Evolutionary conservation across 2,888 invertebrate species (phyloP), one percentile per base, ranked within the genome.

Genomic region (Zonitis immaculata): DNA sequence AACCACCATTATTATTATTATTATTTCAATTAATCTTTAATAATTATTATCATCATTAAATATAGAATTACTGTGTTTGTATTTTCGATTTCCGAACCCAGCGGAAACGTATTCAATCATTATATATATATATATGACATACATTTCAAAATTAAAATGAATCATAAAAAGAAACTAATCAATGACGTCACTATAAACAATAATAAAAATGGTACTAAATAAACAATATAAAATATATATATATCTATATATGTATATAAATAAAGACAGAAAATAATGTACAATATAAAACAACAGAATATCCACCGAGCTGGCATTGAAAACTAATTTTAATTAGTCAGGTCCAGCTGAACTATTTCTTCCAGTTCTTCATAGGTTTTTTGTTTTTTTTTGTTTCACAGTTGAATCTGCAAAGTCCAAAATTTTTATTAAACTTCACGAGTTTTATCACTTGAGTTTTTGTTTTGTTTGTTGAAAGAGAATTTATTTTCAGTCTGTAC

Each of bases 151-250:
- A n/a, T n/a, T n/a, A n/a, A n/a, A n/a, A n/a, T n/a, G n/a, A n/a
- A n/a, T n/a, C n/a, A n/a, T n/a, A n/a, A n/a, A n/a, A n/a, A n/a
- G n/a, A n/a, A n/a, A n/a, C n/a, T n/a, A n/a, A n/a, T 68, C 55
- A 67, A 71, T 63, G 66, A 69, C 65, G 66, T 68, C 66, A 70
- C 70, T 69, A 67, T 67, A 67, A 67, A 70, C 68, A 70, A 69
- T 67, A 70, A 70, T 68, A 66, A 64, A 48, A 30, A 55, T 35
- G 52, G 61, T 59, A 67, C 64, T 66, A 69, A 70, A 70, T 69
- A 70, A 68, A 67, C 62, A 65, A 66, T 67, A 69, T 68, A 71
- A 72, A 69, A 71, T 71, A 69, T 70, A 68, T 69, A 68, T 63
- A 66, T 68, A 64, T 68, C 66, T n/a, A n/a, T n/a, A 65, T 63